Base-by-base conservation (phyloP, 2,888 invertebrate genomes). In the Hemaris fuciformis region DNA sequence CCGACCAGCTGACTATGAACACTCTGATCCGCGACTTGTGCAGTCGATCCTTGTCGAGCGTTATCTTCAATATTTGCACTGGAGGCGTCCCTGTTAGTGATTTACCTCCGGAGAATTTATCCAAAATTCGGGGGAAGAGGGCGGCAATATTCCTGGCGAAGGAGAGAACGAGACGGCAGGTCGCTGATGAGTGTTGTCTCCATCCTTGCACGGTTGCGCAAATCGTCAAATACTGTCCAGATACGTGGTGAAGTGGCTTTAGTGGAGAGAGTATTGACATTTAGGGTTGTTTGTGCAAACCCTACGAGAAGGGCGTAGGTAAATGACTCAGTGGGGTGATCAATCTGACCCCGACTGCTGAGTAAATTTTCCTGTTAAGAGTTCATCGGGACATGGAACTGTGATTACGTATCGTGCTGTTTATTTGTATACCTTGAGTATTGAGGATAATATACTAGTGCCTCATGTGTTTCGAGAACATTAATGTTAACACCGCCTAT, bases 181-280 rank as follows among this genome's bases (percentile, higher is more conserved):
- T 90, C 2, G 85, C 72, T 0, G 81, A 87, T 43, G 84, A 88
- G 63, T 91, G 91, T 69, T 91, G 91, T 62, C 62, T 75, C 1
- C 75, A 71, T 10, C 71, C 88, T 0, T 91, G 91, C 62, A 81
- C 86, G 0, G 72, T 91, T 13, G 75, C 84, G 2, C 81, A 89
- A 65, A 69, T 91, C n/a, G 68, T 89, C 15, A 77, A 87, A 45
- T 91, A 89, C 64, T 91, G 91, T 68, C 87, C 89, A 10, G 87
- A 88, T 34, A 80, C 79, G 62, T 89, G 88, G 87, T 89, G 86
- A 88, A 72, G 10, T 42, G 13, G 18, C n/a, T 48, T n/a, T 46
- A 38, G 57, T 62, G 61, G 41, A 45, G n/a, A 5, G 5, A 25
- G 25, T 61, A 10, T 27, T 41, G 13, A 25, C 41, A 15, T 56